Conservation (phyloP, 2,888 invertebrate genomes). For the Ectemnius cavifrons region DNA sequence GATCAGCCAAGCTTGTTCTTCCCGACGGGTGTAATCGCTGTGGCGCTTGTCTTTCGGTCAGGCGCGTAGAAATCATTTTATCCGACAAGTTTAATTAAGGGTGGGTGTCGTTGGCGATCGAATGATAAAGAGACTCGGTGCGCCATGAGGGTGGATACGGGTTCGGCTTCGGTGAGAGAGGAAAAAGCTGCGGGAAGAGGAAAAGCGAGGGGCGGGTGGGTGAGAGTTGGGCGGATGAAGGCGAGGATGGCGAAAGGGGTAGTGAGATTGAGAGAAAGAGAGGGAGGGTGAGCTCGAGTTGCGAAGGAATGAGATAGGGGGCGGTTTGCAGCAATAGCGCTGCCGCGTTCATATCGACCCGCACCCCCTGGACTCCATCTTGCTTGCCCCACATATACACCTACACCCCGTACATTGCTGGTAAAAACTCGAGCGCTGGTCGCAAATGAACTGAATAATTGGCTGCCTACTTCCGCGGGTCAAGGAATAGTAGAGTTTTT, state of each 20-base stretch:
- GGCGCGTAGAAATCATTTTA: slow-evolving; percentile 11
- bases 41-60: neutral
- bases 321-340: slow-evolving; percentile 68
- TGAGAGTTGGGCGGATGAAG: slow-evolving; percentile 20
- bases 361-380: slow-evolving; percentile 68
- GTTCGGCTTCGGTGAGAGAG: neutral
- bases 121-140: slow-evolving; percentile 21
- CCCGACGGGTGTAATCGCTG: neutral
- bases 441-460: slow-evolving; percentile 30
- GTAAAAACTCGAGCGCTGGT: neutral
- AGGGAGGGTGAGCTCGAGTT: slow-evolving; percentile 34
- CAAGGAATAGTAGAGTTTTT: too few relatives aligned
- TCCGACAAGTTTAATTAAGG: slow-evolving; percentile 33
- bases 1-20: too few relatives aligned
- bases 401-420: slow-evolving; percentile 23
- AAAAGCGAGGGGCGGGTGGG: neutral
- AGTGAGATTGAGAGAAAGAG: slow-evolving; percentile 34
- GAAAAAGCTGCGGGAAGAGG: too few relatives aligned
- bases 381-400: slow-evolving; percentile 70
- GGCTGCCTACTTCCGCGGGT: slow-evolving; percentile 28
- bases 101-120: slow-evolving; percentile 35
- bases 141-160: neutral
- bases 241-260: slow-evolving; percentile 4
- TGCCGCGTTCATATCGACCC: slow-evolving; percentile 75
- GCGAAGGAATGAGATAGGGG: slow-evolving; percentile 49